A percentile compares a stretch with the other conserved stretches of the same genome.
phyloP scores from a whole-genome alignment of 64 coral and sea anemone genomes.

The Montipora capricornis region DNA sequence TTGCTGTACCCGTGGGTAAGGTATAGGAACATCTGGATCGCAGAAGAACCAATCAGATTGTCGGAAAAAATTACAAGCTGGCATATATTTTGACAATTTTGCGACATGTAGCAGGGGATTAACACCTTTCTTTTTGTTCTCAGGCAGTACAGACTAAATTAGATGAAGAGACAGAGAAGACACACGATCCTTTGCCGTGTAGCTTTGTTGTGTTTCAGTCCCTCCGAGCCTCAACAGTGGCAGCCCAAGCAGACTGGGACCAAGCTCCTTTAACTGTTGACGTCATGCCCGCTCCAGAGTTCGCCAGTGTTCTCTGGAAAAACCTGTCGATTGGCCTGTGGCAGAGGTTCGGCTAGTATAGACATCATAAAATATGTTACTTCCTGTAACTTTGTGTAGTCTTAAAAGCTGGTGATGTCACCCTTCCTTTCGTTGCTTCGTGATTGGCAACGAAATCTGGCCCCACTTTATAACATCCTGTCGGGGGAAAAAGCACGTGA shows the following conservation, averaged over 20 bases:
- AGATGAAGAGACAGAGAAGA: conserved; percentile 64
- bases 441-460: neutral
- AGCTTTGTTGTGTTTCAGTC: conserved; percentile 84
- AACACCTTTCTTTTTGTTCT: neutral
- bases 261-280: conserved; percentile 61
- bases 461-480: neutral
- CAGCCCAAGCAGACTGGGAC: conserved; percentile 69
- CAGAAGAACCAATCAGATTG: no score
- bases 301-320: conserved; percentile 76
- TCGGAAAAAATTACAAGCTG: no score
- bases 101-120: neutral
- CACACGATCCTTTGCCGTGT: conserved; percentile 47
- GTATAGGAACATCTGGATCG: no score
- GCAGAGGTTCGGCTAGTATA: neutral
- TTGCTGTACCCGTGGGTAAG: no score
- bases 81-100: neutral
- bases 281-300: conserved; percentile 79
- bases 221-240: conserved; percentile 72
- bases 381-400: neutral
- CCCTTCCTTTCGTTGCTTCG: neutral
- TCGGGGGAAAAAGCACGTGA: no score
- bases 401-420: neutral
- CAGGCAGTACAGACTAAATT: conserved; percentile 73
- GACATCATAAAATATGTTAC: no score
- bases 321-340: conserved; percentile 62